phyloP scores from a whole-genome alignment of 1,140 invertebrate genomes.

The Heliconius congener region DNA sequence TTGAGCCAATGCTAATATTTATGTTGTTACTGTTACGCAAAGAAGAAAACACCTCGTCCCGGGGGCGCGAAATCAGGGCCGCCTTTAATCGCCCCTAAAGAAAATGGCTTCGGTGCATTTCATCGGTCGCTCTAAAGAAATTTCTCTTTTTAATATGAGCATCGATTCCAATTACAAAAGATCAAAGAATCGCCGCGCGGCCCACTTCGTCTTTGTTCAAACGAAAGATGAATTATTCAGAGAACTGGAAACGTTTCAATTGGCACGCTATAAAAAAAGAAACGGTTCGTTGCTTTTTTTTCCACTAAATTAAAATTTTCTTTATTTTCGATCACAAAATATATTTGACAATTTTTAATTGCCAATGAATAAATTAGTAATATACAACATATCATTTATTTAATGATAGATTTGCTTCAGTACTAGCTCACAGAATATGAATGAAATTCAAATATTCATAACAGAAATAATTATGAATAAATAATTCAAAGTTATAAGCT shows the following conservation, averaged over 20 bases:
- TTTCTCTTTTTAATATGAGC: constrained; percentile 80
- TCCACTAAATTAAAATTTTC: constrained; percentile 79
- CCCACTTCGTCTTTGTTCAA: constrained; percentile 81
- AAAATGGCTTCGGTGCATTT: constrained; percentile 77
- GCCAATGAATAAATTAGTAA: constrained; percentile 11
- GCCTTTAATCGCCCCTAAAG: constrained; percentile 65
- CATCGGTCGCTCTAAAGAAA: constrained; percentile 73
- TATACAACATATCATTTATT: not conserved
- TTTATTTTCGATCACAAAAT: constrained; percentile 73
- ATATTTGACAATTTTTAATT: constrained; percentile 53
- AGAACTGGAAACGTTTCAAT: constrained; percentile 81
- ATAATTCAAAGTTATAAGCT: constrained; percentile 6
- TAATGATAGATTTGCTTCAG: not conserved
- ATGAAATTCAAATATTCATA: constrained; percentile 5
- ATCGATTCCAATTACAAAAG: constrained; percentile 81
- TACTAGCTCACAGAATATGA: not conserved
- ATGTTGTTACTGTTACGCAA: not conserved
- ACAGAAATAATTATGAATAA: not conserved
- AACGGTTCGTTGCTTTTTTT: constrained; percentile 79
- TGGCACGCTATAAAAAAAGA: constrained; percentile 80
- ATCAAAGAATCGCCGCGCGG: constrained; percentile 80
- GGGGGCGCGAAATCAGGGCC: constrained; percentile 57
- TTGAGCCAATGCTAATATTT: not conserved
- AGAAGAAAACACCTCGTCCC: constrained; percentile 9
- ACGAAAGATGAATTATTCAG: constrained; percentile 81